Base-by-base conservation (phyloP, 2,797 vertebrate species). In the Pitangus sulphuratus region DNA sequence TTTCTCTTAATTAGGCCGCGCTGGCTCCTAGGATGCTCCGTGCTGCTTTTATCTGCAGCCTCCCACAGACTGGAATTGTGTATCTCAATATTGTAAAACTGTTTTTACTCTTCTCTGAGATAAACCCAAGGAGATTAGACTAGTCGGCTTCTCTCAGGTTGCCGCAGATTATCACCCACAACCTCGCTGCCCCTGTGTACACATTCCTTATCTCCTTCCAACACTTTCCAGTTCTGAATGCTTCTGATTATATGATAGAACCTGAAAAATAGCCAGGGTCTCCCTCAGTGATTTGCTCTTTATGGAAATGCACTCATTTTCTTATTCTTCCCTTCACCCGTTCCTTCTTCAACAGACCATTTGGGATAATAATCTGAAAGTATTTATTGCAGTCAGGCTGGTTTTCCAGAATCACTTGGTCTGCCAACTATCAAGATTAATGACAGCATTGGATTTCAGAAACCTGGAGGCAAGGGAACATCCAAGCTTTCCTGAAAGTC, bases 81-180 rank as follows among this genome's bases (percentile, higher is more conserved):
- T 60, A 62, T 94, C 77, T 79, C 89, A 82, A 45, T 79, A 86
- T 0, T 64, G 45, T 75, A n/a, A 53, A 93, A 84, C 89, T 64
- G 56, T 19, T 88, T 75, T 81, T 68, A 74, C 42, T 87, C 89
- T 51, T 89, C 70, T 77, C 77, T 12, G 44, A 95, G 91, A 95
- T 91, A 95, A 93, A 93, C 33, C n/a, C 84, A 82, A 79, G 62
- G 78, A 95, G 89, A 94, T 95, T 80, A 91, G 51, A 35, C 56
- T 15, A 26, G 80, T 78, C 1, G 3, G 31, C 48, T 82, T 91
- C 82, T 91, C 72, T 68, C 74, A 62, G 79, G 39, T 85, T 91
- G 57, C 44, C 45, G 50, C 44, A 28, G 42, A 86, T 95, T 76
- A 91, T 74, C 70, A 56, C 37, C 44, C 2, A 4, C 15, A 51